Conservation (phyloP, 2,888 invertebrate genomes). For the Eudasyphora cyanicolor region DNA sequence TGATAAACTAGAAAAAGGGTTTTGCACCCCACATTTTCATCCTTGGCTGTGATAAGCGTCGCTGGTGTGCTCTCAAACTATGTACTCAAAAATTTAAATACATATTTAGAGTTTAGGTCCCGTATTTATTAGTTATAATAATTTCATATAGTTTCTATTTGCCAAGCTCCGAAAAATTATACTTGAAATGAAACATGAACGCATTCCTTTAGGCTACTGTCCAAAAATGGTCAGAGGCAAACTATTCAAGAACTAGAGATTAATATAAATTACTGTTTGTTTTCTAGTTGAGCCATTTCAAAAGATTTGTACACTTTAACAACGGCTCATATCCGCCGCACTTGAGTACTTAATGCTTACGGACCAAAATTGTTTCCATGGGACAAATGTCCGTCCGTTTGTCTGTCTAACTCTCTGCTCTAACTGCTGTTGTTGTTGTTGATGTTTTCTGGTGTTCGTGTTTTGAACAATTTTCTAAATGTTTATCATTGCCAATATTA, state of each 20-base stretch:
- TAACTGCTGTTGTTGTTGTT: conserved; percentile 15
- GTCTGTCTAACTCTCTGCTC: neutral
- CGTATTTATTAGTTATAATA: too few species aligned
- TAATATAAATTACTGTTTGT: neutral
- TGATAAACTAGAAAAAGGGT: too few species aligned
- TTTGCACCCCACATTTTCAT: too few species aligned
- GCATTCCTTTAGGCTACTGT: neutral
- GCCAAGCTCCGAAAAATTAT: too few species aligned
- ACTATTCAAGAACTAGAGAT: neutral
- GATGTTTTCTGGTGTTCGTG: conserved; percentile 7
- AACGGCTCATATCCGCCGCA: neutral
- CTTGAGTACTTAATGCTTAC: neutral
- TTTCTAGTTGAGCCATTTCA: conserved; percentile 5
- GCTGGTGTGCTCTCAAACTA: too few species aligned
- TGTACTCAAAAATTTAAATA: too few species aligned
- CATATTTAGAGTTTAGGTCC: too few species aligned
- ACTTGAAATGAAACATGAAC: neutral
- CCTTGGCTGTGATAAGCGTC: too few species aligned
- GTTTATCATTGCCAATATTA: conserved; percentile 44
- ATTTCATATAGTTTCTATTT: too few species aligned
- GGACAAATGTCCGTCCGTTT: too few species aligned
- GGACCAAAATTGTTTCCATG: conserved; percentile 19
- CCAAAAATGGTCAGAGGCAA: neutral
- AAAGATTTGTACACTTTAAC: neutral
- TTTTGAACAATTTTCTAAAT: conserved; percentile 14